Conservation (phyloP, 1,140 invertebrate species). For the Macrostomum lignano region DNA sequence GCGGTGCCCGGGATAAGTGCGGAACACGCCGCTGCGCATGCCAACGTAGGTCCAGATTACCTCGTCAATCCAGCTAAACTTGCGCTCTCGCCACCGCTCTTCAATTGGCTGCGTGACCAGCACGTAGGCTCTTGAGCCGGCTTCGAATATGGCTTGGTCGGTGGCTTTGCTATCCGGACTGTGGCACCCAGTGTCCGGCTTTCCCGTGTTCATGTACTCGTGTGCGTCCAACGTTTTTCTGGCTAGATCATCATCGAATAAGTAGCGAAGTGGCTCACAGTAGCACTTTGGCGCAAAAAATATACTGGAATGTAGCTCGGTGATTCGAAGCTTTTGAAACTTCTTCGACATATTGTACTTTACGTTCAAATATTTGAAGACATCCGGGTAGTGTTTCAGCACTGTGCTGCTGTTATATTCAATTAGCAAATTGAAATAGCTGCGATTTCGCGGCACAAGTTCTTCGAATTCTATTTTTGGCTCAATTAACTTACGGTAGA, state of each 20-base stretch:
- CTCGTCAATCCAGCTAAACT: constrained; percentile 24
- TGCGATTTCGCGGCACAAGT: too few species aligned
- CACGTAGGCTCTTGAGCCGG: constrained; percentile 26
- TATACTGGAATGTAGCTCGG: constrained; percentile 24
- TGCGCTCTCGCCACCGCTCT: constrained; percentile 19
- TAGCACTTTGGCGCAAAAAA: constrained; percentile 26
- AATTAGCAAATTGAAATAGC: constrained; percentile 26
- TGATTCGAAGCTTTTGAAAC: constrained; percentile 15
- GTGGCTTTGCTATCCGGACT: constrained; percentile 20
- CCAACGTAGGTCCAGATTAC: constrained; percentile 30
- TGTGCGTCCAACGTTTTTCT: constrained; percentile 27
- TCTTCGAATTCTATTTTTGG: too few species aligned
- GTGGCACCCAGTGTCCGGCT: constrained; percentile 9
- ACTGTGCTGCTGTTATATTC: constrained; percentile 19
- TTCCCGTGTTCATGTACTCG: constrained; percentile 19
- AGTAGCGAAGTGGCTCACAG: constrained; percentile 27
- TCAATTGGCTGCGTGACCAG: constrained; percentile 27
- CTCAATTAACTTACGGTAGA: constrained; percentile 25
- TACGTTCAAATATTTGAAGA: constrained; percentile 19
- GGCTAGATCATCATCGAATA: constrained; percentile 26
- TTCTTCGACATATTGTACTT: constrained; percentile 16
- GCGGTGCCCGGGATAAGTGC: constrained; percentile 28
- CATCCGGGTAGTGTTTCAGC: constrained; percentile 13
- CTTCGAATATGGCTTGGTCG: constrained; percentile 24
- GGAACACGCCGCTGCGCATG: constrained; percentile 27